Evolutionary conservation across 2,797 vertebrate genomes (phyloP).

Genomic region (Coregonus ussuriensis): DNA sequence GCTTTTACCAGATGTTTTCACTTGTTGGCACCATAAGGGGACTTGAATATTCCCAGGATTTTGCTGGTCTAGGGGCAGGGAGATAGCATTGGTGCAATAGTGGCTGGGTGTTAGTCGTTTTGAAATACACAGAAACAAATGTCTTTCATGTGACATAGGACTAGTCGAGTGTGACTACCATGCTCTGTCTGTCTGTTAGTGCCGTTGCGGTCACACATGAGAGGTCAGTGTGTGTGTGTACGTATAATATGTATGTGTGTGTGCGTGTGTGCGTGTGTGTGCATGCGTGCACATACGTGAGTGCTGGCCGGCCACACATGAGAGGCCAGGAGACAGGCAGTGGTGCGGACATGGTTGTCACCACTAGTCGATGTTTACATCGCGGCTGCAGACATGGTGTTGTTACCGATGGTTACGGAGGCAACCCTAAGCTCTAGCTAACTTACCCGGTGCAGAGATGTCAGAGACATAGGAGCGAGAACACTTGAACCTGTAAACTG

Average conservation of each 20-base stretch:
- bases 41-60: slow-evolving; percentile 34
- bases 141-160: slow-evolving; percentile 63
- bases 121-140: slow-evolving; percentile 69
- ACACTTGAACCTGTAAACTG: slow-evolving; percentile 9
- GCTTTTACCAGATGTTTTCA: slow-evolving; percentile 50
- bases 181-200: too few relatives aligned
- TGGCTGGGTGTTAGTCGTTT: slow-evolving; percentile 63
- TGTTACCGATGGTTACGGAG: slow-evolving; percentile 21
- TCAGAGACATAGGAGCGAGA: slow-evolving; percentile 43
- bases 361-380: slow-evolving; percentile 60
- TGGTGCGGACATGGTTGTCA: slow-evolving; percentile 49
- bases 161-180: slow-evolving; percentile 56
- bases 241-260: neutral
- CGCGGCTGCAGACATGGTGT: slow-evolving; percentile 46
- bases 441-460: slow-evolving; percentile 70
- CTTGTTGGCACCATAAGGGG: slow-evolving; percentile 26
- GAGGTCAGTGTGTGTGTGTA: slow-evolving; percentile 38
- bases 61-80: slow-evolving; percentile 48
- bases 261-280: neutral
- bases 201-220: slow-evolving; percentile 68
- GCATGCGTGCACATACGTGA: neutral
- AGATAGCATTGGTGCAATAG: slow-evolving; percentile 59
- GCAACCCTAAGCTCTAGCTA: slow-evolving; percentile 51
- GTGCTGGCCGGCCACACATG: slow-evolving; percentile 58
- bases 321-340: slow-evolving; percentile 64